Conservation (phyloP, 2,113 vertebrate genomes). For the Pteruthius melanotis region DNA sequence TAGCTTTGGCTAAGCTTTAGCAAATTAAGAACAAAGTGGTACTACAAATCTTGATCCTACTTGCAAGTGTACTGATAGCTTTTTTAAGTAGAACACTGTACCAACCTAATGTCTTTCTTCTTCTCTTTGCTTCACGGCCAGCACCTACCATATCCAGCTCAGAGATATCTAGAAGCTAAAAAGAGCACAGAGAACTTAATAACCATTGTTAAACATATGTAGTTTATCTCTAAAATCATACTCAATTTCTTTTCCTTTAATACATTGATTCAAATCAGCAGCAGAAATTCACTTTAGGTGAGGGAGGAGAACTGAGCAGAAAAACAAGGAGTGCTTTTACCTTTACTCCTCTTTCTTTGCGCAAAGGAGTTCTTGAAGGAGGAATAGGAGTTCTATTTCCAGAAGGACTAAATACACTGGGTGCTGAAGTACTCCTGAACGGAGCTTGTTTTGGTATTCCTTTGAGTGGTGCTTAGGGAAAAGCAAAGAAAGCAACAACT, state of each 20-base stretch:
- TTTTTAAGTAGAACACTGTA: not conserved
- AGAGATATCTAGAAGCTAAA: constrained; percentile 88
- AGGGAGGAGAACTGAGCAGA: not conserved
- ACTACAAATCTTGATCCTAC: not conserved
- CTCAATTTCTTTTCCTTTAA: not conserved
- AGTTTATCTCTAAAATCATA: not conserved
- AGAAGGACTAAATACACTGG: constrained; percentile 92
- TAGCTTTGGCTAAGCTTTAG: not conserved
- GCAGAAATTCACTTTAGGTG: not conserved
- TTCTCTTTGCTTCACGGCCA: constrained; percentile 93
- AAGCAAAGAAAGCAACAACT: not conserved
- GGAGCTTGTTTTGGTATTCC: constrained; percentile 96
- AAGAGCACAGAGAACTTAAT: not conserved
- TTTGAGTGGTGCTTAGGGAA: constrained; percentile 86
- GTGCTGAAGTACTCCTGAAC: constrained; percentile 89
- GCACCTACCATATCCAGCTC: constrained; percentile 92
- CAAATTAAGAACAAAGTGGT: not conserved
- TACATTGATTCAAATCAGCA: not conserved
- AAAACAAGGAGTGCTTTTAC: constrained; percentile 54
- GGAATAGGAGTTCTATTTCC: constrained; percentile 92
- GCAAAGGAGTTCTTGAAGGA: constrained; percentile 86
- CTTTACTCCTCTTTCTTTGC: constrained; percentile 96
- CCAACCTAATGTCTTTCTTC: constrained; percentile 93
- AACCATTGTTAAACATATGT: not conserved
- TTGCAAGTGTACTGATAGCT: not conserved